Evolutionary conservation across 2,888 invertebrate genomes (phyloP).

Genomic region (Phyllotreta striolata): DNA sequence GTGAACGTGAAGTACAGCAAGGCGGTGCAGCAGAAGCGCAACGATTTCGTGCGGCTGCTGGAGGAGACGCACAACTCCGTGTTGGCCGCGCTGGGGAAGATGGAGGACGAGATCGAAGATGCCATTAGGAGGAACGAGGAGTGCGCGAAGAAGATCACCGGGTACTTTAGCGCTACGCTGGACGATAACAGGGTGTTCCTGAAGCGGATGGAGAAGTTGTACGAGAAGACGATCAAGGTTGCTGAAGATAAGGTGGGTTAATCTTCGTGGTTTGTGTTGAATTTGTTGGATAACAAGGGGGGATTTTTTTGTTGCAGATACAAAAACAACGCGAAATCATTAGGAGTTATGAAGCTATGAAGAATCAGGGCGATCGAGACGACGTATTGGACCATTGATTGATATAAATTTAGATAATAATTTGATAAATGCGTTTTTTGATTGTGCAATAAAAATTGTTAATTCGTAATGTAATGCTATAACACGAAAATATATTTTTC

Average conservation of each 20-base stretch:
- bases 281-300: too few species aligned
- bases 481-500: too few species aligned
- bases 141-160: neutral
- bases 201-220: neutral
- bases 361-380: neutral
- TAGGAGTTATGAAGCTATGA: neutral
- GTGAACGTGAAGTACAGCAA: neutral
- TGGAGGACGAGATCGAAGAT: neutral
- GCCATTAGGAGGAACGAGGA: neutral
- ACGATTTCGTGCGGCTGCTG: neutral
- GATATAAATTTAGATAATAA: neutral
- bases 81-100: neutral
- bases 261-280: too few species aligned
- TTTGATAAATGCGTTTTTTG: neutral
- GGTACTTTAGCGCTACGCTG: neutral
- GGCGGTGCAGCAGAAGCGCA: constrained; percentile 1
- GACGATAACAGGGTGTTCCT: neutral
- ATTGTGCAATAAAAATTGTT: neutral
- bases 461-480: too few species aligned
- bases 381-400: constrained; percentile 3
- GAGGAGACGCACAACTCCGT: constrained; percentile 3
- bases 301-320: constrained; percentile 8
- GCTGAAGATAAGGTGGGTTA: constrained; percentile 5
- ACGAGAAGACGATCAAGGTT: constrained; percentile 1
- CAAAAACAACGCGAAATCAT: constrained; percentile 7